Conservation (phyloP, 2,113 vertebrate species). For the Forbesichthys papilliferus region DNA sequence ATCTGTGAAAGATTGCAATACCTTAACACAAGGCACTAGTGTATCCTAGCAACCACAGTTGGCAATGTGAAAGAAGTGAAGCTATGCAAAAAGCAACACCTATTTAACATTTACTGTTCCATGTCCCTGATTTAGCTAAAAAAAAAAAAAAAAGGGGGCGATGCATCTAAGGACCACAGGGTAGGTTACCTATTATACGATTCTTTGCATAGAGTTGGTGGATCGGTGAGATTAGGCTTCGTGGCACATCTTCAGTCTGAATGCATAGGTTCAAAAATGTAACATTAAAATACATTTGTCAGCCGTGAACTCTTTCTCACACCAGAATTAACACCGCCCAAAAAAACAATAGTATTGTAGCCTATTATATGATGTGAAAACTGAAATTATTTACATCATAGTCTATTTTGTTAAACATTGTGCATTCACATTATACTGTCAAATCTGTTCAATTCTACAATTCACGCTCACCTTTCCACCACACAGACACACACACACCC, state of each 20-base stretch:
- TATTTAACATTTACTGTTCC: constrained; percentile 35
- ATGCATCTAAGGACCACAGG: not conserved
- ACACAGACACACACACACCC: constrained; percentile 10
- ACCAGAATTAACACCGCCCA: not conserved
- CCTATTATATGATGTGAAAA: not conserved
- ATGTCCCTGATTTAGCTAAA: constrained; percentile 10
- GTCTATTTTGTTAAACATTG: not conserved
- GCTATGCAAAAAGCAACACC: constrained; percentile 55
- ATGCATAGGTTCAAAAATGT: constrained; percentile 7
- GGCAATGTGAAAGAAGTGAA: constrained; percentile 55
- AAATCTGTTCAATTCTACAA: constrained; percentile 9
- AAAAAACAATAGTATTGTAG: not conserved
- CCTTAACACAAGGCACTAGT: constrained; percentile 66
- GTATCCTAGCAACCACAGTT: constrained; percentile 75
- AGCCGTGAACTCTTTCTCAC: not conserved
- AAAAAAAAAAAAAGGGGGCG: not conserved
- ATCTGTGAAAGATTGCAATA: constrained; percentile 47
- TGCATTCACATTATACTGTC: constrained; percentile 19
- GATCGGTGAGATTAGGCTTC: not conserved
- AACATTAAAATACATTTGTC: constrained; percentile 6
- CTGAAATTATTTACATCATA: too few relatives aligned
- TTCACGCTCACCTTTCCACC: constrained; percentile 26
- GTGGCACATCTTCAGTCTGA: not conserved
- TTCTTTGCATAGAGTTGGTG: not conserved
- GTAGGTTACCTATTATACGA: not conserved